Conservation (phyloP, 2,113 vertebrate genomes). For the Vulpes lagopus region DNA sequence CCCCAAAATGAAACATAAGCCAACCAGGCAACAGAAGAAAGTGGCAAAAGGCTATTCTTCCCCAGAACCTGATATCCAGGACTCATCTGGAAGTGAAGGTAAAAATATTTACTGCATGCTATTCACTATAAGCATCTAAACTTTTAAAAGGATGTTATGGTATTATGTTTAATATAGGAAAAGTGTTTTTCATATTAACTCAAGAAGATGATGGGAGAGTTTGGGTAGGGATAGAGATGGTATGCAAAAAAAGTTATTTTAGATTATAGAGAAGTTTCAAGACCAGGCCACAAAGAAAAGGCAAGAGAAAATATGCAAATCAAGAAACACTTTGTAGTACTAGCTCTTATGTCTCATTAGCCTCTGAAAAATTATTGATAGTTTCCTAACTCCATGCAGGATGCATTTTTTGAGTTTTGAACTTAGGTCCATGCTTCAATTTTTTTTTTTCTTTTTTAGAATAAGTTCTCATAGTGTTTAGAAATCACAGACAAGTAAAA, state of each 20-base stretch:
- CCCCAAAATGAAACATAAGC: conserved; percentile 95
- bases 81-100: conserved; percentile 99
- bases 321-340: not conserved
- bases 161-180: not conserved
- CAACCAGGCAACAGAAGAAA: conserved; percentile 92
- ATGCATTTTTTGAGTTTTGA: not conserved
- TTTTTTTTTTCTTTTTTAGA: not conserved
- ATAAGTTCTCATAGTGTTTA: conserved; percentile 7
- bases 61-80: conserved; percentile 96
- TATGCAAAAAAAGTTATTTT: not conserved
- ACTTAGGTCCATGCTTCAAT: conserved; percentile 36
- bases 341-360: not conserved
- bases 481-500: conserved; percentile 39
- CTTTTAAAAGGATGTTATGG: not conserved
- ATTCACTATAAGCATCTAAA: not conserved
- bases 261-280: not conserved
- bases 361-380: not conserved
- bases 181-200: conserved; percentile 45
- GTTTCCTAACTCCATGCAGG: not conserved
- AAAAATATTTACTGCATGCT: conserved; percentile 56
- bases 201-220: not conserved
- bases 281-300: not conserved
- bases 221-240: not conserved
- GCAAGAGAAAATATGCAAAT: not conserved
- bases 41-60: conserved; percentile 96